These are phyloP conservation scores for Colinus virginianus DNA, from an alignment of 2,113 vertebrate genomes.

Conservation along the genomic window DNA sequence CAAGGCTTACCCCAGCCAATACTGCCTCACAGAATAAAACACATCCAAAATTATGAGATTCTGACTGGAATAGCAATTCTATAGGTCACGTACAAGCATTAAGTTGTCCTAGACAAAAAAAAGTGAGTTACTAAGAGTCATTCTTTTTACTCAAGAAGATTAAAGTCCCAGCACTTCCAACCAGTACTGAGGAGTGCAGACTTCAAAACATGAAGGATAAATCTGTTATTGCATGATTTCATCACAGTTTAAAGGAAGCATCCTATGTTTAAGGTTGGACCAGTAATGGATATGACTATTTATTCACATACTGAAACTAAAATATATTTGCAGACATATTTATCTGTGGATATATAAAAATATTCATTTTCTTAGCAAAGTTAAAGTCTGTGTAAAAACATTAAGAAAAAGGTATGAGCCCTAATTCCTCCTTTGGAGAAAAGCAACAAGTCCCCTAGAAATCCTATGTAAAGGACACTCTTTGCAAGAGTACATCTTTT, in stretches of 20 bases:
- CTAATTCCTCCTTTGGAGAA: slow-evolving; percentile 66
- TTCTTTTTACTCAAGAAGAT: neutral
- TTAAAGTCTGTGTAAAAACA: slow-evolving; percentile 52
- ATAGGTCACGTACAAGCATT: neutral
- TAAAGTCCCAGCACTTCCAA: neutral
- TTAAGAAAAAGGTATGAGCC: slow-evolving; percentile 4
- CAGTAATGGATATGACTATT: neutral
- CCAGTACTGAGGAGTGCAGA: neutral
- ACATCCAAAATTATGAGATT: neutral
- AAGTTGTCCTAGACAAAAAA: neutral
- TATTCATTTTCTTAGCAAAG: slow-evolving; percentile 51
- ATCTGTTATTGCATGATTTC: neutral
- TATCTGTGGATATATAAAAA: slow-evolving; percentile 51
- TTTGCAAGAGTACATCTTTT: slow-evolving; percentile 7
- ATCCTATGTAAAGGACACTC: neutral
- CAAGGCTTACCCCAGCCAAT: neutral
- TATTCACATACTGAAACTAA: neutral
- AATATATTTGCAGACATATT: neutral
- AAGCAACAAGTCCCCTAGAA: slow-evolving; percentile 21
- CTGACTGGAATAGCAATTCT: neutral
- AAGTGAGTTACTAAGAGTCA: neutral
- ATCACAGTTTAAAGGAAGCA: slow-evolving; percentile 1
- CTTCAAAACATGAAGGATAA: neutral
- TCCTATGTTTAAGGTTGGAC: neutral
- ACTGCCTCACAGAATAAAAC: neutral